A percentile compares a stretch with the other conserved stretches of the same genome.
Conservation (phyloP, 1,140 invertebrate species). For the Cotesia chilonis region DNA sequence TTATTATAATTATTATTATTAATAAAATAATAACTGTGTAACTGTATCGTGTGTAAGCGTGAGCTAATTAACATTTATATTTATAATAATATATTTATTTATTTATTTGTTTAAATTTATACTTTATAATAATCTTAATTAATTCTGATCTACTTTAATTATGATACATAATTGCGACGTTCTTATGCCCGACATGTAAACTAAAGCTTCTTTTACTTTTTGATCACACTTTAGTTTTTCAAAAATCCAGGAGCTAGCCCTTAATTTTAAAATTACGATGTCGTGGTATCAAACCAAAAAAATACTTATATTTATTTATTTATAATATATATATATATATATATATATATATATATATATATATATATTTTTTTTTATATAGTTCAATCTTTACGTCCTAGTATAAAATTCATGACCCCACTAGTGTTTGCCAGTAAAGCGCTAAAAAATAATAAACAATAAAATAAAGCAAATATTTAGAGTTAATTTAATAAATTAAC, state of each 20-base stretch:
- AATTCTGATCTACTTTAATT: conserved; percentile 19
- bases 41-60: conserved; percentile 38
- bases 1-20: not conserved
- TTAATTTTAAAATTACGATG: too few species aligned
- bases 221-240: not conserved
- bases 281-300: too few species aligned
- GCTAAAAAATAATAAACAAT: not conserved
- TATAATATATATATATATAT: too few species aligned
- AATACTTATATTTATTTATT: too few species aligned
- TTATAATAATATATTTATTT: conserved; percentile 33
- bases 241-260: not conserved
- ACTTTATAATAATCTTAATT: conserved; percentile 13
- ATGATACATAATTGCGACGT: conserved; percentile 33
- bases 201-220: conserved; percentile 17
- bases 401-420: conserved; percentile 58
- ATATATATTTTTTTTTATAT: too few species aligned
- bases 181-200: conserved; percentile 17
- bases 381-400: not conserved
- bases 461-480: conserved; percentile 12
- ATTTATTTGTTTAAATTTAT: conserved; percentile 40
- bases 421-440: not conserved
- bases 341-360: too few species aligned
- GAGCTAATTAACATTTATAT: conserved; percentile 16
- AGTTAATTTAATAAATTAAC: not conserved
- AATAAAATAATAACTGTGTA: not conserved